Base-by-base conservation (phyloP, 2,113 vertebrate genomes). In the Nycticorax nycticorax region DNA sequence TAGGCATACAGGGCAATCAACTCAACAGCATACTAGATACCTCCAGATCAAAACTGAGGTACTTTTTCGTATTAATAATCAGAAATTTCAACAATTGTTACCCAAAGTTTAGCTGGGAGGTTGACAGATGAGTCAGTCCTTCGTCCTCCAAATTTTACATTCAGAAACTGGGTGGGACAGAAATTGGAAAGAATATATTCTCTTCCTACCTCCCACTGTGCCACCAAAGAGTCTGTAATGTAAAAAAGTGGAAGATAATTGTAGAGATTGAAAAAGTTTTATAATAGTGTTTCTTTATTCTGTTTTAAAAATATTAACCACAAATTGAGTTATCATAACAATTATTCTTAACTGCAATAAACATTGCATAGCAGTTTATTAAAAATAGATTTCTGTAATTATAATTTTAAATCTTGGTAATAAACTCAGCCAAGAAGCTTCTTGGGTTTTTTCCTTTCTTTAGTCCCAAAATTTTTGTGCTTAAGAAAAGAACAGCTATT, bases 321-420 rank as follows among this genome's bases (percentile, higher is more conserved):
- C 77, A 92, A 91, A 94, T 89, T 67, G 76, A 95, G 56, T 95
- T 95, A 97, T 92, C 91, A 79, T 86, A 92, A 94, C 91, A 92
- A 87, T 93, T 92, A 82, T 82, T 95, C 74, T 96, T 89, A 90
- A 69, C 48, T 72, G 83, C 86, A 92, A 64, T 94, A 97, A 95
- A 92, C 86, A 92, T 32, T 75, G 62, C 86, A 57, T 55, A 86
- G 48, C 71, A 86, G 64, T 87, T 97, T 95, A 94, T 96, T 97
- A 97, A 95, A 96, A 97, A 91, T 75, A 94, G 83, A 85, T 94
- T 89, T 52, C 47, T 1, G 1, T 94, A 96, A 94, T 96, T 94
- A 66, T 94, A 43, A 82, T 94, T 94, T 93, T 96, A 97, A 95
- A 95, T 97, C 88, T 96, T 24, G 1, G 23, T 92, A 94, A 97